Base-by-base conservation (phyloP, 2,888 invertebrate species). In the Corbicula japonica region DNA sequence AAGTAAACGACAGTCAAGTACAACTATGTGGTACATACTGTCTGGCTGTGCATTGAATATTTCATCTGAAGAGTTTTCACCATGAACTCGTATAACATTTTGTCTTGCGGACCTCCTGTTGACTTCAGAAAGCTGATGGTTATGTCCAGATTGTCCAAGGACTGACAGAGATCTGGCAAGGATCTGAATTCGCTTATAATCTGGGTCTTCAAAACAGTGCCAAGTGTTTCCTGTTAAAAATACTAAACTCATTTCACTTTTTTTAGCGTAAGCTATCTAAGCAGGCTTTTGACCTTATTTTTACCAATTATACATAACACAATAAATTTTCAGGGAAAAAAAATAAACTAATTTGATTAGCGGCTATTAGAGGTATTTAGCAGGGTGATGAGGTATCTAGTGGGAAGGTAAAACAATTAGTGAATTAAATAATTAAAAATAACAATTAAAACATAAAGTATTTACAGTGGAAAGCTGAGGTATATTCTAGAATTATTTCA, bases 41-140 rank as follows among this genome's bases (percentile, higher is more conserved):
- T 86, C 32, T 76, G 85, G 60, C 85, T 85, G 21, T 58, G 21
- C 12, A 86, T 4, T 1, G 82, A 54, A 1, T 56, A 54, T 18
- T 76, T 79, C 88, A 90, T 89, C 63, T 78, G 72, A 32, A 90
- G 80, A 1, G 86, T 84, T 10, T 88, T 69, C 2, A 58, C 50
- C 88, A 90, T 89, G 79, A 90, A 90, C 12, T 48, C 52, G 12
- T 83, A 62, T 8, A 90, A 79, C 26, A 38, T 70, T 8, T 58
- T 30, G 0, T 75, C 68, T 18, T 81, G 80, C 3, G 83, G 54
- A 10, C 83, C 85, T 8, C 86, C 86, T 15, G 82, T 66, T 21
- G 84, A 80, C 61, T 82, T 86, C 10, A 87, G 80, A 56, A 87
- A 87, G 35, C 80, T 82, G 38, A 84, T 80, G 10, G 84, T 69